These are phyloP conservation scores for Pseudomyrmex dendroicus DNA, from an alignment of 1,140 invertebrate genomes.

Conservation along the genomic window DNA sequence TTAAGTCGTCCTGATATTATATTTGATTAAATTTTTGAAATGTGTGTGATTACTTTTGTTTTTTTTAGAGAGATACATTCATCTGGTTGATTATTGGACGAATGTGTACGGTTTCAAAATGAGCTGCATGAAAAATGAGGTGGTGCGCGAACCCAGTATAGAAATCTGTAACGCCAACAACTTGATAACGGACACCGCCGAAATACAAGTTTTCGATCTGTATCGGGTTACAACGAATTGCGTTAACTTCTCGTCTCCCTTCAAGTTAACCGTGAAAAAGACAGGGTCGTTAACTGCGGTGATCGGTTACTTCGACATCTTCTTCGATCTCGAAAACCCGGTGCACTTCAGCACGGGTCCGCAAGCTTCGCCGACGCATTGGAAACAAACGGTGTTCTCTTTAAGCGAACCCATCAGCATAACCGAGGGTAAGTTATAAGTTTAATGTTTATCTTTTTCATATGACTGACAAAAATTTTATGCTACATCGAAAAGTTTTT, in stretches of 20 bases:
- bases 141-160: conserved; percentile 95
- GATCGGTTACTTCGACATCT: conserved; percentile 97
- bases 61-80: conserved; percentile 88
- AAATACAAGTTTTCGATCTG: conserved; percentile 91
- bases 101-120: conserved; percentile 99
- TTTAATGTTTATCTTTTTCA: conserved; percentile 36
- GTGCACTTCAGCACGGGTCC: conserved; percentile 92
- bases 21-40: conserved; percentile 1
- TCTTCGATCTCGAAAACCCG: conserved; percentile 90
- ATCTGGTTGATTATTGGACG: conserved; percentile 95
- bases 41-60: conserved; percentile 42
- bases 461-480: not conserved
- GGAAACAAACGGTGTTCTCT: conserved; percentile 99
- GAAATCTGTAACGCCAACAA: conserved; percentile 92
- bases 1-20: conserved; percentile 24
- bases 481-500: not conserved
- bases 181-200: conserved; percentile 90
- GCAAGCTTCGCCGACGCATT: conserved; percentile 93
- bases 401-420: conserved; percentile 90
- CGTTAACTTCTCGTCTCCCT: conserved; percentile 92
- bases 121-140: conserved; percentile 96
- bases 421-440: conserved; percentile 87
- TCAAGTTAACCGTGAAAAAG: conserved; percentile 89
- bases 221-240: conserved; percentile 93
- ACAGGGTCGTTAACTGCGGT: conserved; percentile 94